Conservation (phyloP, 1,140 invertebrate genomes). For the Solen grandis region DNA sequence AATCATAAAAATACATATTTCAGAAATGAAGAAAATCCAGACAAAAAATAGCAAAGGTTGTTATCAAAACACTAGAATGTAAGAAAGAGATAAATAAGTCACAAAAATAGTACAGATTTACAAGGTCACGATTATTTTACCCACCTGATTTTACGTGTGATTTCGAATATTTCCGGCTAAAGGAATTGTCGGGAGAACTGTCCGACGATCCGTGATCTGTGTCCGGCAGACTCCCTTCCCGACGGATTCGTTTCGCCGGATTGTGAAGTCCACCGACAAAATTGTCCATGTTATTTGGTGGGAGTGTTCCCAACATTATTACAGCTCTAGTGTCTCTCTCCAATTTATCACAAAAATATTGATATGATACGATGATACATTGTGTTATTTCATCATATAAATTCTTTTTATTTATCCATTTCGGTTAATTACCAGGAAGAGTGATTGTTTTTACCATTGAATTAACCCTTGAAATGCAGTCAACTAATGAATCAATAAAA, state of each 20-base stretch:
- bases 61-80: too few relatives aligned
- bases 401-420: neutral
- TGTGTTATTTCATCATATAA: neutral
- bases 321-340: neutral
- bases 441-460: too few relatives aligned
- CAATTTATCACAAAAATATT: neutral
- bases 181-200: slow-evolving; percentile 24
- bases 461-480: too few relatives aligned
- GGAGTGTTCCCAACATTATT: slow-evolving; percentile 47
- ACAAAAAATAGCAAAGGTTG: too few relatives aligned
- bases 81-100: too few relatives aligned
- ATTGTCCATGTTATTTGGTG: slow-evolving; percentile 25
- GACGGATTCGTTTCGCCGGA: slow-evolving; percentile 43
- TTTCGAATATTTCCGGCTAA: slow-evolving; percentile 35
- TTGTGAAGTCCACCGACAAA: slow-evolving; percentile 18
- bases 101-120: too few relatives aligned
- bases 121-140: too few relatives aligned
- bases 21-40: too few relatives aligned
- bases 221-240: slow-evolving; percentile 42
- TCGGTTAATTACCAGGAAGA: neutral
- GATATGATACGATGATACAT: neutral
- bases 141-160: slow-evolving; percentile 40
- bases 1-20: too few relatives aligned
- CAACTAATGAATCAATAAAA: too few relatives aligned
- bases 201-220: slow-evolving; percentile 36